These are phyloP conservation scores for Otolemur crassicaudatus DNA, from an alignment of 2,797 vertebrate genomes.

Conservation along the genomic window DNA sequence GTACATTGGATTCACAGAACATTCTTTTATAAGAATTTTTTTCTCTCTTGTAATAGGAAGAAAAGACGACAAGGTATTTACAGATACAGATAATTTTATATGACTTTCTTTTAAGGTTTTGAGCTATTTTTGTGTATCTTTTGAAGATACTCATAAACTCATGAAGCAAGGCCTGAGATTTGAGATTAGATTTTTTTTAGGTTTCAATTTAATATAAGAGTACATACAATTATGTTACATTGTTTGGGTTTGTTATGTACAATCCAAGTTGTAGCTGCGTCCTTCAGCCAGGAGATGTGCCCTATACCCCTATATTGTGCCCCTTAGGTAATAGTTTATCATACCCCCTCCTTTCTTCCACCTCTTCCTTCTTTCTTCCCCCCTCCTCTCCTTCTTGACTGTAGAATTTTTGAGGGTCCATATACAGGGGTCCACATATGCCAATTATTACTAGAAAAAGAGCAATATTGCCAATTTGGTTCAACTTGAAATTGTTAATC, in stretches of 20 bases:
- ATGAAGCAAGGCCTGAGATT: neutral
- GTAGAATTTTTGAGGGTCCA: neutral
- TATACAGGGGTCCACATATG: neutral
- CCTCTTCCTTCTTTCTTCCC: too few relatives aligned
- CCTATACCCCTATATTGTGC: too few relatives aligned
- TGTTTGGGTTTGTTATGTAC: too few relatives aligned
- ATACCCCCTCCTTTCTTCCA: too few relatives aligned
- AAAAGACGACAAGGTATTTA: neutral
- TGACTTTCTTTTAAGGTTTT: neutral
- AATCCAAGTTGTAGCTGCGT: too few relatives aligned
- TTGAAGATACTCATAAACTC: too few relatives aligned
- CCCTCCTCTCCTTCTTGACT: neutral
- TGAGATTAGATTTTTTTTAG: neutral
- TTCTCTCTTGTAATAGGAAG: neutral
- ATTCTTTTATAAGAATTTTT: neutral
- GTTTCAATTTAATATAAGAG: too few relatives aligned
- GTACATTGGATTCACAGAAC: neutral
- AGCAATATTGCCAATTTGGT: neutral
- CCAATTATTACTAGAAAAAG: neutral
- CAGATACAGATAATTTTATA: neutral
- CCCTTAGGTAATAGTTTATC: too few relatives aligned
- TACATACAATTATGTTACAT: too few relatives aligned
- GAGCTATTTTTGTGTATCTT: neutral
- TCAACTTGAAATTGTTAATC: neutral
- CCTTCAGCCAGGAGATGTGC: too few relatives aligned